Percentiles rank a stretch among this genome's conserved stretches.
These are phyloP conservation scores for Anagrus nilaparvatae DNA, from an alignment of 1,140 invertebrate genomes.

Conservation along the genomic window DNA sequence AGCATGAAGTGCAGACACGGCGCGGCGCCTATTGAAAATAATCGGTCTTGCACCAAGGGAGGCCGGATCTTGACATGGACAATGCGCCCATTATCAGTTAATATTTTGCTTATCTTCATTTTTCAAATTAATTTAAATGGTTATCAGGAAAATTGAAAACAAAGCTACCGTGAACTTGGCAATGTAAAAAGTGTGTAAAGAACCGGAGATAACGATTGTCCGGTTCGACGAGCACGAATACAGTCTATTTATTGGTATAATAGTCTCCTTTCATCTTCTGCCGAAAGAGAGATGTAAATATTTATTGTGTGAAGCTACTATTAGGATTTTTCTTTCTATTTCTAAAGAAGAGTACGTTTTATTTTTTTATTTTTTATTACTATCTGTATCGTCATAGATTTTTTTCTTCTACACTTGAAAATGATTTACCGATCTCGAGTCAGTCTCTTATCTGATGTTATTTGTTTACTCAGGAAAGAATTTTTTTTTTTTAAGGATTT, in stretches of 20 bases:
- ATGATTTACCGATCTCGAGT: no score
- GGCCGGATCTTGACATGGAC: not conserved
- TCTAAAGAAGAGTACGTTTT: not conserved
- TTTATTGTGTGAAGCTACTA: not conserved
- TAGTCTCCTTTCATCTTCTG: slow-evolving; percentile 16
- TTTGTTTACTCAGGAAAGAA: no score
- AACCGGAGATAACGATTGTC: slow-evolving; percentile 30
- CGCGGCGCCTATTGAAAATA: slow-evolving; percentile 2
- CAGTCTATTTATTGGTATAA: no score
- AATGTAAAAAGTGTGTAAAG: not conserved
- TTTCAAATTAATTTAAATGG: no score
- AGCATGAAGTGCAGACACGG: not conserved
- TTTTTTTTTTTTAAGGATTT: no score
- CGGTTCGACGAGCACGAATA: slow-evolving; percentile 14
- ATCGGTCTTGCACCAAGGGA: slow-evolving; percentile 4
- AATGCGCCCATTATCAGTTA: no score
- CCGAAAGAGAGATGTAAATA: not conserved
- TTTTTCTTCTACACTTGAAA: not conserved
- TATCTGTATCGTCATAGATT: not conserved
- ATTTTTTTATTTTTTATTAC: not conserved
- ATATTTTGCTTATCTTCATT: no score
- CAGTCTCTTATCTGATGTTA: no score
- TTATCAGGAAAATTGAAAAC: no score
- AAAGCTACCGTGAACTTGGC: no score
- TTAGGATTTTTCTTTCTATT: not conserved